Base-by-base conservation (phyloP, 2,113 vertebrate genomes). In the Potamarius usumacintae region DNA sequence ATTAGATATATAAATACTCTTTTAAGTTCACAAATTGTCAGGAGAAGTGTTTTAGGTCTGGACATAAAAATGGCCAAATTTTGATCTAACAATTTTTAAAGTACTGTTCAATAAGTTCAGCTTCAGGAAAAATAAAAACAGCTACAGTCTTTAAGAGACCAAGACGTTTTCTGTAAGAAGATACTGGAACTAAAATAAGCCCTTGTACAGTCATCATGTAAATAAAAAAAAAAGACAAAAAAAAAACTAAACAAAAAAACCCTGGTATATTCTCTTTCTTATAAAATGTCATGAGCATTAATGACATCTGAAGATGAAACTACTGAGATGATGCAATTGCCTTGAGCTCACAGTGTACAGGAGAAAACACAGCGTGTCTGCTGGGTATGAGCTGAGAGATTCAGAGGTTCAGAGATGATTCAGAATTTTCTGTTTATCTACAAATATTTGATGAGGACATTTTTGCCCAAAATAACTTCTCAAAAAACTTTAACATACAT, bases 261-360 rank as follows among this genome's bases (percentile, higher is more conserved):
- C 25, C 76, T 1, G 7, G 52, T 48, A 27, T 27, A 42, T 55
- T 53, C 76, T 78, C 12, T 79, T 79, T 79, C 42, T 79, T 79
- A n/a, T 17, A 55, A 79, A 79, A 79, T 79, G 77, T 79, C 77
- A 79, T 79, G 52, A 55, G 4, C 25, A 79, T 79, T 79, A 57
- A n/a, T 57, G 77, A 79, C 53, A 27, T 55, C 52, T 27, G 77
- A 79, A 57, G 30, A 15, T 52, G 15, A n/a, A 79, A 27, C n/a
- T 17, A 27, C 77, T 57, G 77, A 53, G 48, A 55, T 78, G 11
- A 78, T 25, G 4, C 76, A 78, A 27, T n/a, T 10, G 2, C 50
- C 11, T 8, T n/a, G 11, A 53, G 50, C 22, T 55, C 25, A 78
- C 48, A 7, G 11, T 20, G 4, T 77, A 52, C 74, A 77, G 4